Conservation (phyloP, 2,888 invertebrate species). For the Gortyna flavago region DNA sequence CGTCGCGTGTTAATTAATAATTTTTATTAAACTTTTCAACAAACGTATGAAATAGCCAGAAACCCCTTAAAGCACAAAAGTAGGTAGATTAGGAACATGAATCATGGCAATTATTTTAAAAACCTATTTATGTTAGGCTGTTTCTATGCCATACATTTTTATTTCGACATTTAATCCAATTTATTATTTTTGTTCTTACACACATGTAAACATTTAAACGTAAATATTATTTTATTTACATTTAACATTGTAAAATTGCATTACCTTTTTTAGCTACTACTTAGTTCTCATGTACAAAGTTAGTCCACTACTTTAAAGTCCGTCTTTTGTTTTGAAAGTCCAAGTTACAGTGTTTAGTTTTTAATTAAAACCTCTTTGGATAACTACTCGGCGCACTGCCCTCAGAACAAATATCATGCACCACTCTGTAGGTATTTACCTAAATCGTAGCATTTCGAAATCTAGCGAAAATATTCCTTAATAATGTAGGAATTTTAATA, state of each 20-base stretch:
- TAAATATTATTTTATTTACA: no score
- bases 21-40: constrained; percentile 39
- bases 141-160: no score
- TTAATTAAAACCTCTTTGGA: background rate
- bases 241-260: background rate
- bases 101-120: constrained; percentile 24
- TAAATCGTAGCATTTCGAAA: background rate
- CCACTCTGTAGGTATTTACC: background rate
- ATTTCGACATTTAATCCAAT: background rate
- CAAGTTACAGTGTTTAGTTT: background rate
- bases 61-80: background rate
- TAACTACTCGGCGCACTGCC: background rate
- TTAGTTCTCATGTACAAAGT: background rate
- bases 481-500: no score
- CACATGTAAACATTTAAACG: no score
- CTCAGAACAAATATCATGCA: background rate
- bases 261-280: background rate
- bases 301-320: background rate
- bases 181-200: background rate
- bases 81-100: constrained; percentile 21
- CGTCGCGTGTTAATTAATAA: constrained; percentile 52
- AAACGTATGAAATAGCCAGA: constrained; percentile 31
- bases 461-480: background rate
- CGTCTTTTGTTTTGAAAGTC: background rate
- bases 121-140: constrained; percentile 3